Percentiles rank a stretch among this genome's conserved stretches.
Evolutionary conservation across 2,888 invertebrate genomes (phyloP).

Genomic region (Andrena bucephala): DNA sequence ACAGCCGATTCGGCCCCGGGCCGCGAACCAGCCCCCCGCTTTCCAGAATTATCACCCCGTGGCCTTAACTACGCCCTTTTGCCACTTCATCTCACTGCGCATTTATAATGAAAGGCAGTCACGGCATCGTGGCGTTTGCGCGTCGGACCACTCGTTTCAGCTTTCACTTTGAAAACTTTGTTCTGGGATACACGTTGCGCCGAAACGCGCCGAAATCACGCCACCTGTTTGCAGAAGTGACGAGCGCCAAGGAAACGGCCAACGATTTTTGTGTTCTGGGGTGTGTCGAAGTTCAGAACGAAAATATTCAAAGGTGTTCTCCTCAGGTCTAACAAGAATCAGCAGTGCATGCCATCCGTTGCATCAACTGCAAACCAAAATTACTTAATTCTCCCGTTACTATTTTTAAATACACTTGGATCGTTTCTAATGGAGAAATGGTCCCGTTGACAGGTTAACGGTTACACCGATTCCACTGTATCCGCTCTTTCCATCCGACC

Average conservation of each 20-base stretch:
- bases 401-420: no score
- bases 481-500: no score
- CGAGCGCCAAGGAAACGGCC: neutral
- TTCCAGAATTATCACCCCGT: conserved; percentile 11
- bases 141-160: conserved; percentile 7
- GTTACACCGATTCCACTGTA: no score
- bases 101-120: conserved; percentile 32
- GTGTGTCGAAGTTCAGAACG: neutral
- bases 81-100: conserved; percentile 35
- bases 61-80: conserved; percentile 25
- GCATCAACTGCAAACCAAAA: no score
- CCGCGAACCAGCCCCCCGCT: neutral
- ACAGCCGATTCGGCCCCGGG: conserved; percentile 5
- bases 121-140: conserved; percentile 34
- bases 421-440: no score
- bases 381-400: no score
- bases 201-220: conserved; percentile 3
- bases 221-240: conserved; percentile 14
- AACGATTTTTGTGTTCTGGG: neutral
- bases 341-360: no score
- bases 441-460: no score
- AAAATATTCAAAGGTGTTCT: neutral
- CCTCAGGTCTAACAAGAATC: no score
- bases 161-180: conserved; percentile 33
- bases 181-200: neutral